Evolutionary conservation across 2,113 vertebrate species (phyloP).

Genomic region (Tylochromis polylepis): DNA sequence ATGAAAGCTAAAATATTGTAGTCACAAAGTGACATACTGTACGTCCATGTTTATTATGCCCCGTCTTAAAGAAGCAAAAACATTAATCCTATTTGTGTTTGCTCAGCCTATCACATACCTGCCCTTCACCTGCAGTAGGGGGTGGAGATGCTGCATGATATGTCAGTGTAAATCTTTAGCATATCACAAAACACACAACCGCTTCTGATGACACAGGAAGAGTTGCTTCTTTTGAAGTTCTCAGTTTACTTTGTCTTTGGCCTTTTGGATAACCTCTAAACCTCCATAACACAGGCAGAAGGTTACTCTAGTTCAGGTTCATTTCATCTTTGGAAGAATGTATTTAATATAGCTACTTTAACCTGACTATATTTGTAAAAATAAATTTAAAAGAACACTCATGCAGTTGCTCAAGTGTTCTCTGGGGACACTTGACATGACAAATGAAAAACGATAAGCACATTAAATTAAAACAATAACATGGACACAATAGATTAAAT

Average conservation of each 20-base stretch:
- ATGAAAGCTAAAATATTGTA: not conserved
- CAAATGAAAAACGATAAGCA: not conserved
- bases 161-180: not conserved
- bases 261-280: constrained; percentile 28
- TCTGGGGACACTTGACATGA: not conserved
- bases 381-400: not conserved
- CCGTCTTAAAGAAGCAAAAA: not conserved
- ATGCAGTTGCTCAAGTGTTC: not conserved
- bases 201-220: constrained; percentile 9
- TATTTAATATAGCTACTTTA: not conserved
- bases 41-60: not conserved
- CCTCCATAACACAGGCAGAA: not conserved
- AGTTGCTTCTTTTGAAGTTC: constrained; percentile 44
- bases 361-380: not conserved
- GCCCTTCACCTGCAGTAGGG: constrained; percentile 20
- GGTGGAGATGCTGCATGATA: not conserved
- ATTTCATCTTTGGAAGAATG: not conserved
- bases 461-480: not conserved
- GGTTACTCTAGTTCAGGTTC: constrained; percentile 30
- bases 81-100: constrained; percentile 23
- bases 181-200: not conserved
- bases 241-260: constrained; percentile 24
- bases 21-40: not conserved
- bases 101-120: constrained; percentile 14
- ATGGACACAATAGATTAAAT: not conserved